phyloP scores from a whole-genome alignment of 2,888 invertebrate genomes.

The Mythimna lalbum region DNA sequence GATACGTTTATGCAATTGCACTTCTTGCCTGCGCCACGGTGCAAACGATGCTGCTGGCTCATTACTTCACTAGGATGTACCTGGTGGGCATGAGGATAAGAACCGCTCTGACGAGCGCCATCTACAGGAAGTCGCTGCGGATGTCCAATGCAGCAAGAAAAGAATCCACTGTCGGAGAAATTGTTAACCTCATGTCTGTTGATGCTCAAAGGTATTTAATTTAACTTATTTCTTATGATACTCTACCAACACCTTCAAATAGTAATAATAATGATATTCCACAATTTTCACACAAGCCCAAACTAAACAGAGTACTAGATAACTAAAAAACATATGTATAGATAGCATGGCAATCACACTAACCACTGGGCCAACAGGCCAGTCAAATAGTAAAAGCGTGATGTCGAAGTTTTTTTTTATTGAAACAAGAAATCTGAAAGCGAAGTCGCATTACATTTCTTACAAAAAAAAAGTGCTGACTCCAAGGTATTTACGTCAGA shows the following conservation, averaged over 20 bases:
- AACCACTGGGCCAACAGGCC: too few species aligned
- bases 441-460: not conserved
- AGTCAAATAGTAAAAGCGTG: not conserved
- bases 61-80: conserved; percentile 98
- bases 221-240: not conserved
- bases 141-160: conserved; percentile 95
- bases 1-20: conserved; percentile 94
- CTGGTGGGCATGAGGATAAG: conserved; percentile 97
- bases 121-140: conserved; percentile 96
- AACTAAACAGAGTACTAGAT: too few species aligned
- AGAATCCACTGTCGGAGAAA: conserved; percentile 97
- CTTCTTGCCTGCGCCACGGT: conserved; percentile 94
- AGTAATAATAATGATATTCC: too few species aligned
- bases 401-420: not conserved
- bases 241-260: not conserved
- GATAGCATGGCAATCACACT: too few species aligned
- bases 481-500: conserved; percentile 8
- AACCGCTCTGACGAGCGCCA: conserved; percentile 96
- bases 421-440: not conserved
- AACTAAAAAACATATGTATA: too few species aligned
- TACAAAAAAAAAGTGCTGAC: not conserved
- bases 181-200: conserved; percentile 97
- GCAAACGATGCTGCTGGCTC: conserved; percentile 96
- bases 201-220: conserved; percentile 95
- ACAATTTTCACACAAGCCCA: too few species aligned